Base-by-base conservation (phyloP, 2,888 invertebrate genomes). In the Lamellibrachia columna region DNA sequence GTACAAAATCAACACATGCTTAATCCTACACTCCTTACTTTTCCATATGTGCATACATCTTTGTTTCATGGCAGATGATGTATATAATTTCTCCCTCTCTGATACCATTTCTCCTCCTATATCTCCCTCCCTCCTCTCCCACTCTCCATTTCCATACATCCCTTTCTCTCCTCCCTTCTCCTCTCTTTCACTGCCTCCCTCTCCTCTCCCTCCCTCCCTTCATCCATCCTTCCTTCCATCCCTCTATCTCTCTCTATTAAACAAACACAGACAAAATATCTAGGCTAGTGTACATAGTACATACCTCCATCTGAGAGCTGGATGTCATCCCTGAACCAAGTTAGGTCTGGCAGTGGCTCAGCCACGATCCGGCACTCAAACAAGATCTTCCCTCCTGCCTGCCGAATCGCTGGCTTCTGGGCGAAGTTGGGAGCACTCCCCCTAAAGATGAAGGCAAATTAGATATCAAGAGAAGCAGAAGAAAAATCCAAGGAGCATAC, bases 301-400 rank as follows among this genome's bases (percentile, higher is more conserved):
- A 92, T 92, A 94, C 94, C 94, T 90, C 94, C 94, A 52, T 94
- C 94, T 92, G 93, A 93, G 90, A 94, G 93, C 90, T 93, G 92
- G 11, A 93, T 92, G 58, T 93, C 93, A 90, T 96, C 96, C 94
- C 97, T 97, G 94, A 96, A 97, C 99, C 99, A 99, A 97, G 98
- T 97, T 96, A 99, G 97, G 96, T 97, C 98, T 96, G 99, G 99
- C 97, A 98, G 98, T 95, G 99, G 99, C 97, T 99, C 99, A 96
- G 99, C 99, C 96, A 98, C 99, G 97, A 99, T 98, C 97, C 99
- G 98, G 97, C 99, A 99, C 97, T 99, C 99, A 97, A 99, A 99
- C 96, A 98, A 98, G 96, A 99, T 98, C 97, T 98, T 98, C 97
- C 99, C 99, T 96, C 98, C 98, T 96, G 98, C 98, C 97, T 99